Evolutionary conservation across 2,113 vertebrate species (phyloP), one percentile per base, ranked within the genome.

Genomic region (Tetrao urogallus): DNA sequence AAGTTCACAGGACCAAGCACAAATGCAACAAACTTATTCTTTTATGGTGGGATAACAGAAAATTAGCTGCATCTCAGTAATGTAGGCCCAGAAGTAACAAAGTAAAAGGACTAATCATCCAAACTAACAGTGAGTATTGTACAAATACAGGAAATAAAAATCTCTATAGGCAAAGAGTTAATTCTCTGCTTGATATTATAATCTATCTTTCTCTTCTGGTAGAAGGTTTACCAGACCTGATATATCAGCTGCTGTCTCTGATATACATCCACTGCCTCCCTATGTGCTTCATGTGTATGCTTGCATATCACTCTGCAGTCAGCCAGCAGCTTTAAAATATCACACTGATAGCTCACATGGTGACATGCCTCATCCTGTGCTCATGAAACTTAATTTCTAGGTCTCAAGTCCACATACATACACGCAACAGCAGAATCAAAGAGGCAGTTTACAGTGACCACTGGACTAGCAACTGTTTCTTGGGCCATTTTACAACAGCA

Each of bases 311-410:
- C 79, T 93, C 82, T 92, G 61, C 69, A 92, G 75, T 77, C 87
- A 92, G 77, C 4, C 82, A 94, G 85, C 87, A 95, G 72, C 85
- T 93, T 94, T 83, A 60, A 94, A 89, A 91, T 93, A 87, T 83
- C 95, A 95, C 72, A 36, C 36, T 82, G 57, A 88, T 80, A 65
- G 69, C 69, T 89, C 9, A 8, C 45, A 52, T 72, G 63, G 65
- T 93, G 54, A 88, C 77, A 84, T 25, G 38, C 36, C 2, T 1
- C 73, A 88, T 54, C 83, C 82, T 65, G 32, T 61, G 70, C 52
- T 78, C 69, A 20, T 25, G 64, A 48, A 54, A 65, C 65, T 83
- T 80, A 77, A 50, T 69, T 45, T 86, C 48, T 47, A 86, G 73
- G 48, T 75, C 52, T 73, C 43, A 67, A 57, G 32, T 67, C 54